Evolutionary conservation across 2,888 invertebrate genomes (phyloP).

Genomic region (Phasia obesa): DNA sequence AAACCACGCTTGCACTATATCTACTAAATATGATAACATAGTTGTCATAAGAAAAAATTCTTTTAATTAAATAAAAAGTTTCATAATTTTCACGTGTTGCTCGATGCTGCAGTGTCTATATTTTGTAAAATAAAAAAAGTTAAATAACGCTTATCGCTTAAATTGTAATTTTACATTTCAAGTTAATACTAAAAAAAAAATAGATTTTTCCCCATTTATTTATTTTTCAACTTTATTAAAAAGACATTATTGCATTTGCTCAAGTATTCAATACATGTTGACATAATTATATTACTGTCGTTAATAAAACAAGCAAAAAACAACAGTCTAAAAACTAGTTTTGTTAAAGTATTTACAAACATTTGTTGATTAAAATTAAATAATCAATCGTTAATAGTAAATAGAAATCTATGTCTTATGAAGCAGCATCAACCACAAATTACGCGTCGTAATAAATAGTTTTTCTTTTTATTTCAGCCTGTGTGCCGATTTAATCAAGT

Average conservation of each 20-base stretch:
- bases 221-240: background rate
- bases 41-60: too few relatives aligned
- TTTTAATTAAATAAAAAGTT: too few relatives aligned
- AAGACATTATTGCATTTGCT: slow-evolving; percentile 10
- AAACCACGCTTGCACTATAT: too few relatives aligned
- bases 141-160: background rate
- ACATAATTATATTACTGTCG: slow-evolving; percentile 51
- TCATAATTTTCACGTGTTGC: too few relatives aligned
- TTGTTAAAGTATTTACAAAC: slow-evolving; percentile 15
- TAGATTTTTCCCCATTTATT: slow-evolving; percentile 10
- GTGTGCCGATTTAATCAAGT: slow-evolving; percentile 53
- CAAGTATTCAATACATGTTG: slow-evolving; percentile 38
- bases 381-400: slow-evolving; percentile 65
- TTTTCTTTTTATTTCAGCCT: slow-evolving; percentile 25
- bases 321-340: slow-evolving; percentile 28
- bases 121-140: too few relatives aligned
- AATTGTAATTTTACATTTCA: slow-evolving; percentile 5
- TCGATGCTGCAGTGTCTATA: too few relatives aligned
- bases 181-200: background rate
- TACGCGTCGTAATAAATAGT: slow-evolving; percentile 35
- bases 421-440: slow-evolving; percentile 40
- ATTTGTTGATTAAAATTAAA: slow-evolving; percentile 56
- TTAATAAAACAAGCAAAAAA: slow-evolving; percentile 14
- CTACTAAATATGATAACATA: too few relatives aligned
- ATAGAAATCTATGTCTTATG: slow-evolving; percentile 42